phyloP scores from a whole-genome alignment of 2,113 vertebrate genomes.

The Rhabdornis inornatus region DNA sequence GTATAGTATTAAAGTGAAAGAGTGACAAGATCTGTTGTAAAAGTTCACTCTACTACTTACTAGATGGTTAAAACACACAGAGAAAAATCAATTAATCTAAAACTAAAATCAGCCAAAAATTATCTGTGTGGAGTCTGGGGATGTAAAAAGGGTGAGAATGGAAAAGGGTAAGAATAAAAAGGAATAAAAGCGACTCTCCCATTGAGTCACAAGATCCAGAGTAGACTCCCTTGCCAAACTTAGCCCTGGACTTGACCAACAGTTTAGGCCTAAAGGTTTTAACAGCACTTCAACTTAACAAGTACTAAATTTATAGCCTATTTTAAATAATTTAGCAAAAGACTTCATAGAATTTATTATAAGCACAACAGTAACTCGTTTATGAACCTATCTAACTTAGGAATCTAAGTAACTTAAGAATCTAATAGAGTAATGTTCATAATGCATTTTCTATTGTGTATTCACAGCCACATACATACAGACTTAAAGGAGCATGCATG shows the following conservation, averaged over 20 bases:
- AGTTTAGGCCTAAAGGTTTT: background rate
- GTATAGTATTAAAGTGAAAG: background rate
- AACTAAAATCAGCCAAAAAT: background rate
- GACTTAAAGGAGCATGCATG: background rate
- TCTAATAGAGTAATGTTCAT: background rate
- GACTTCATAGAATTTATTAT: background rate
- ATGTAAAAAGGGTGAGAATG: background rate
- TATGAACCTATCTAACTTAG: background rate
- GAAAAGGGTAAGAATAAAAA: background rate
- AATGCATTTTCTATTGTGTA: background rate
- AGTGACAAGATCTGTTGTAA: background rate
- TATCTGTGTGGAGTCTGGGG: background rate
- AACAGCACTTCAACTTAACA: background rate
- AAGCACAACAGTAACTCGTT: background rate
- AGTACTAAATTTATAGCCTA: background rate
- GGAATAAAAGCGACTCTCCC: background rate
- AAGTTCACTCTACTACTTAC: background rate
- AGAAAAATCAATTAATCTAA: background rate
- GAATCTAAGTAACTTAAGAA: background rate
- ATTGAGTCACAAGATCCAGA: background rate
- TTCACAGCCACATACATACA: background rate
- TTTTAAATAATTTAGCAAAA: background rate
- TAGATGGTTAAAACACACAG: background rate
- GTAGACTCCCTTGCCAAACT: background rate
- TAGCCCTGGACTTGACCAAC: background rate